Evolutionary conservation across 1,140 invertebrate species (phyloP), one percentile per base, ranked within the genome.

Genomic region (Micrasema minimum): DNA sequence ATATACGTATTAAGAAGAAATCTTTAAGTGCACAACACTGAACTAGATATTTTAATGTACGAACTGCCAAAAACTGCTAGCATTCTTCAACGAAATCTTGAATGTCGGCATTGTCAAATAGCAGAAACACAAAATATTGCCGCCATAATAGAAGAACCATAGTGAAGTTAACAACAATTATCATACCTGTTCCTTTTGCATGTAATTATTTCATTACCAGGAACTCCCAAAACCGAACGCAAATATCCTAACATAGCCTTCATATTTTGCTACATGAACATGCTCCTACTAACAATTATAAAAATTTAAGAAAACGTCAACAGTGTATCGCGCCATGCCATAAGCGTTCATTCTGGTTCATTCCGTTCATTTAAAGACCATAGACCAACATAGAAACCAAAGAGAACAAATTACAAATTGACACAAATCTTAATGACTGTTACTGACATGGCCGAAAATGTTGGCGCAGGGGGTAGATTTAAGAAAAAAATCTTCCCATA

Each of bases 101-200:
- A 64, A 14, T n/a, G 22, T 26, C 55, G 67, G 48, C 67, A 69
- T 69, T 16, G 20, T 41, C 10, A 51, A 41, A 14, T 16, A 18
- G 16, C 14, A 59, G 53, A 22, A 61, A 53, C 38, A 57, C 26
- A 43, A 51, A 51, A 50, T 53, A 50, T 67, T 69, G 57, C 67
- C 67, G 67, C 67, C 67, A 69, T 69, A 69, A 69, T 53, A 69
- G 23, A 61, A n/a, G 14, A 26, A 69, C 66, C 50, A 20, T 22
- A 59, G 14, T 69, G 66, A 69, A 69, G 66, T 69, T 69, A 48
- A 46, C 55, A 69, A 31, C 66, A 59, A 16, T 38, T 38, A 69
- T 4, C 20, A 50, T 69, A 69, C 66, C 66, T 69, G 66, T 57
- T n/a, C 59, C 66, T 69, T 69, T 69, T 69, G 12, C 23, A 51